Percentiles rank a stretch among this genome's conserved stretches.
phyloP scores from a whole-genome alignment of 2,113 vertebrate species.

The Plotosus lineatus region DNA sequence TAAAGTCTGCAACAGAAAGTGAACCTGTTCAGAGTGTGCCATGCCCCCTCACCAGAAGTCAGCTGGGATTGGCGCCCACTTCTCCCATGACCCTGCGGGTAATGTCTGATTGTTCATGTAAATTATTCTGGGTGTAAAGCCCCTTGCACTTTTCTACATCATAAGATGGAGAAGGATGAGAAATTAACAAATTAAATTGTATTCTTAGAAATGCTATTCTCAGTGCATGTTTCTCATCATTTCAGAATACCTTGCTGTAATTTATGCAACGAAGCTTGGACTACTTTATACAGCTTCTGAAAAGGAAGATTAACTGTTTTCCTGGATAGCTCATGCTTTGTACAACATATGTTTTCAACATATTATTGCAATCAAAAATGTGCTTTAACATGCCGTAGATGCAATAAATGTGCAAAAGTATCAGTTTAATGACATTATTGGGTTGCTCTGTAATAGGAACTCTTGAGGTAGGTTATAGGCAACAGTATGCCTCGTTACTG shows the following conservation, averaged over 20 bases:
- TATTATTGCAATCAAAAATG: conserved; percentile 31
- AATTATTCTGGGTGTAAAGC: neutral
- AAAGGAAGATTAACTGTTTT: conserved; percentile 16
- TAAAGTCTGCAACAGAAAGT: too few relatives aligned
- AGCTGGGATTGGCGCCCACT: too few relatives aligned
- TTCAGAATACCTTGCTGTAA: conserved; percentile 14
- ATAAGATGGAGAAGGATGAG: neutral
- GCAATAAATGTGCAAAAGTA: conserved; percentile 2
- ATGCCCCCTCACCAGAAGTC: too few relatives aligned
- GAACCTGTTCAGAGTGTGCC: too few relatives aligned
- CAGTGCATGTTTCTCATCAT: conserved; percentile 17
- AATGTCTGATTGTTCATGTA: too few relatives aligned
- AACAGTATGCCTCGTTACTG: neutral
- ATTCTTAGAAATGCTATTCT: neutral
- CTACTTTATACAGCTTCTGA: conserved; percentile 1
- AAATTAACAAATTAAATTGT: neutral
- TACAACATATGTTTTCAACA: conserved; percentile 34
- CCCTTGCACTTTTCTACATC: neutral
- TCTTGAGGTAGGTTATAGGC: neutral
- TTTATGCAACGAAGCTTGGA: conserved; percentile 26
- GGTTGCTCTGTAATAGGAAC: neutral
- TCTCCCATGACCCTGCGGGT: too few relatives aligned
- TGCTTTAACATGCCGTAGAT: neutral
- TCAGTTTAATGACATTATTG: conserved; percentile 6
- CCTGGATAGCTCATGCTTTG: conserved; percentile 17